These are phyloP conservation scores for Pedionomus torquatus DNA, from an alignment of 2,113 vertebrate species.

Conservation along the genomic window DNA sequence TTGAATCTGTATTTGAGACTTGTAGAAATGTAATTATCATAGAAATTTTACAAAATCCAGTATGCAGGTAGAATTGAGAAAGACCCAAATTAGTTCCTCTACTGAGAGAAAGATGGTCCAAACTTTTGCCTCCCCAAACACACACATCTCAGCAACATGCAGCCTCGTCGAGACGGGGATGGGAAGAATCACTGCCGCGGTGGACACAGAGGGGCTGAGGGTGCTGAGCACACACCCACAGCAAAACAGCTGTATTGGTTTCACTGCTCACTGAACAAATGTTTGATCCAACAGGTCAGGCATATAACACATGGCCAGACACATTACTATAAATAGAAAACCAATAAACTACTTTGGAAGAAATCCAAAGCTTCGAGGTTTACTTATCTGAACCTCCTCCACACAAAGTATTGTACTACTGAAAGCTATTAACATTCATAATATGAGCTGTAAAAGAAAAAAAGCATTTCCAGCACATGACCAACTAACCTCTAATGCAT, in stretches of 20 bases:
- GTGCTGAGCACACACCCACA: neutral
- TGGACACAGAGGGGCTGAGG: fast-evolving
- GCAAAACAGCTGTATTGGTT: neutral
- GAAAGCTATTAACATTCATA: neutral
- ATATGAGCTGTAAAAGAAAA: neutral
- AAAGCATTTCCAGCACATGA: neutral
- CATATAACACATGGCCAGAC: neutral
- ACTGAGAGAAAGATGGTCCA: neutral
- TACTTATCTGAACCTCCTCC: neutral
- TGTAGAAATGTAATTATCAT: neutral
- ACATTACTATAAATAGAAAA: neutral
- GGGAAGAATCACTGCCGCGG: fast-evolving
- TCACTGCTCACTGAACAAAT: neutral
- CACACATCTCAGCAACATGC: neutral
- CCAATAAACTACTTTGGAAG: neutral
- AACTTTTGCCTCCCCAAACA: neutral
- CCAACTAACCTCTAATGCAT: neutral
- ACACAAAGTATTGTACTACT: neutral
- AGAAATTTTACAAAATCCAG: neutral
- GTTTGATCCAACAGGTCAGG: neutral
- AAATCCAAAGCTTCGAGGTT: neutral
- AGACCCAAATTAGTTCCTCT: neutral
- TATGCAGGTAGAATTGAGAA: neutral
- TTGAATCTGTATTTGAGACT: neutral
- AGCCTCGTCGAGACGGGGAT: neutral